Base-by-base conservation (phyloP, 2,113 vertebrate species). In the Zosterops hypoxanthus region DNA sequence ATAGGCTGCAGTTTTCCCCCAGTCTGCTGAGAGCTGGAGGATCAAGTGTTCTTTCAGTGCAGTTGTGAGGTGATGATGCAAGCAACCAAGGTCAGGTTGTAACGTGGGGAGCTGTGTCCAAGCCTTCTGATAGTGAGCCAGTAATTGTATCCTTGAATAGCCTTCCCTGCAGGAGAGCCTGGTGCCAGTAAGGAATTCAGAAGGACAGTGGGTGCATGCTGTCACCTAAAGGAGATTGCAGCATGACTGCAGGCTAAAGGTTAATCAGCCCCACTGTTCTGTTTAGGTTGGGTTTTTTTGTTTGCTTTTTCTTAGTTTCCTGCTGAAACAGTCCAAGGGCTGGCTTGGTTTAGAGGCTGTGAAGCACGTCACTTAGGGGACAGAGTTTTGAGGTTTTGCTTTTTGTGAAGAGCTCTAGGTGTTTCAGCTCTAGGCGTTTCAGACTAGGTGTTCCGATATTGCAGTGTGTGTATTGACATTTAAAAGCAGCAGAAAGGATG, bases 61-160 rank as follows among this genome's bases (percentile, higher is more conserved):
- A 85, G 31, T 86, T 89, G 77, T 41, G 79, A 80, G n/a, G 53
- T 76, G 90, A 69, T 93, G 90, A 88, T 87, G 92, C 75, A 82
- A 85, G 50, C 2, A 10, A 41, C 53, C 84, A 79, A 79, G 75
- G 82, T 96, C 90, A 65, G 88, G 18, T 60, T 52, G 36, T 78
- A 63, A 33, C 0, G 0, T 64, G 53, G 36, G 12, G 19, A 82
- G 47, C 36, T 56, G 36, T 69, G 68, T 49, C 78, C 70, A 41
- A 82, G 57, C 24, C 70, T 94, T 71, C 56, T 0, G 0, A 55
- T 8, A 81, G 78, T 17, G 77, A 69, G 80, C n/a, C 76, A 72
- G 71, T 88, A 76, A 68, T 41, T 15, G 11, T 56, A 44, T 64
- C 83, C 91, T 86, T 61, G 80, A 94, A 50, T 33, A 59, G 68